Evolutionary conservation across 2,113 vertebrate genomes (phyloP).

Genomic region (Pangasianodon gigas): DNA sequence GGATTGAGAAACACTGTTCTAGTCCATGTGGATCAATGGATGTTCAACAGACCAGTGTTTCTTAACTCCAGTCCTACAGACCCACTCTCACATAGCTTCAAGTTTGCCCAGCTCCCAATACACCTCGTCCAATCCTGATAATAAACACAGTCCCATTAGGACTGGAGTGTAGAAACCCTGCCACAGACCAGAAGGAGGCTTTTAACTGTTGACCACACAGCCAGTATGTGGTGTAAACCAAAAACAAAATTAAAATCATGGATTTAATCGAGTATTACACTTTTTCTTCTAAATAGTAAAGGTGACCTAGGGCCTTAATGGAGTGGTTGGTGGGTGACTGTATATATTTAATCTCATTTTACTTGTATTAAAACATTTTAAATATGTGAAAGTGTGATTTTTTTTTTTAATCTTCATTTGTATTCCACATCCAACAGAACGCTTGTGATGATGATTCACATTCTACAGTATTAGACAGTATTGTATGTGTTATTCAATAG

Average conservation of each 20-base stretch:
- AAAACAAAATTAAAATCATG: background rate
- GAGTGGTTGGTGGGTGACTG: background rate
- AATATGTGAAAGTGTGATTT: background rate
- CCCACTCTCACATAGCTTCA: background rate
- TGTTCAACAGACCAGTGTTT: background rate
- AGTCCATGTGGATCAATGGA: background rate
- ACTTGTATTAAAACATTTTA: background rate
- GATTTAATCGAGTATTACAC: background rate
- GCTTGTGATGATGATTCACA: background rate
- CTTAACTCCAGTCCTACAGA: background rate
- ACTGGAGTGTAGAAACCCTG: background rate
- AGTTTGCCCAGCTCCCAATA: background rate
- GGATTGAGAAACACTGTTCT: background rate
- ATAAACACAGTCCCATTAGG: background rate
- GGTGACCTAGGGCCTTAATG: background rate
- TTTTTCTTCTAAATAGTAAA: background rate
- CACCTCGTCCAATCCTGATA: background rate
- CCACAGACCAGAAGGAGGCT: background rate
- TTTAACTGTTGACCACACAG: background rate
- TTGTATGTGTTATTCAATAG: background rate
- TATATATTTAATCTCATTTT: background rate
- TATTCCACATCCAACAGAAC: background rate
- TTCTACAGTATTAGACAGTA: background rate
- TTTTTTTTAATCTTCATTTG: background rate
- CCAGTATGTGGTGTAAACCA: background rate